Percentiles rank a stretch among this genome's conserved stretches.
Evolutionary conservation across 2,797 vertebrate species (phyloP).

Genomic region (Takifugu ocellatus): DNA sequence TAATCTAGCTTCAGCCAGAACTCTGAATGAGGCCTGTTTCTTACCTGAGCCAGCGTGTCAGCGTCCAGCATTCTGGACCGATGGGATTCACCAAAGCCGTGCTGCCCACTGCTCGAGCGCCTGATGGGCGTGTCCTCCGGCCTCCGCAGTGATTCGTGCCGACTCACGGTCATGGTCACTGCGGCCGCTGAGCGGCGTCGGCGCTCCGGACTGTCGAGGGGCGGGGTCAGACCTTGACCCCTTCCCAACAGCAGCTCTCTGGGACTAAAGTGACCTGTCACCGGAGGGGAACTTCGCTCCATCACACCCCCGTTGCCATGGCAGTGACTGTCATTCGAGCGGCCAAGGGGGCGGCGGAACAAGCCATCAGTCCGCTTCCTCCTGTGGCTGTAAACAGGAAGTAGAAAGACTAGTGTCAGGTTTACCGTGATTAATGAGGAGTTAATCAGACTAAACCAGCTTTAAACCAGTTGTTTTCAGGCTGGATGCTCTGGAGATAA

Average conservation of each 20-base stretch:
- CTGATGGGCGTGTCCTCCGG: slow-evolving; percentile 92
- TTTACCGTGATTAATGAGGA: too few relatives aligned
- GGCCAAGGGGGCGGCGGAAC: slow-evolving; percentile 84
- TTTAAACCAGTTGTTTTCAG: neutral
- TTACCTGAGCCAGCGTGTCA: slow-evolving; percentile 91
- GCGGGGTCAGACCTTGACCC: slow-evolving; percentile 73
- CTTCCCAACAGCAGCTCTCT: slow-evolving; percentile 87
- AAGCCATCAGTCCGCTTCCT: slow-evolving; percentile 86
- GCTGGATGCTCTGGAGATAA: neutral
- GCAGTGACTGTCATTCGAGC: slow-evolving; percentile 84
- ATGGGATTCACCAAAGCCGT: slow-evolving; percentile 86
- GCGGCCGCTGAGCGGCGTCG: slow-evolving; percentile 84
- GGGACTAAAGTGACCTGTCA: slow-evolving; percentile 87
- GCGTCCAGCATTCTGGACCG: slow-evolving; percentile 83
- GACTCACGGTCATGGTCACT: slow-evolving; percentile 86
- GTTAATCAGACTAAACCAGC: too few relatives aligned
- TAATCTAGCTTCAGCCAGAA: neutral
- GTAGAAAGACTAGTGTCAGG: neutral
- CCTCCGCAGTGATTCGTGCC: slow-evolving; percentile 88
- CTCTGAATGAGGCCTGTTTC: neutral
- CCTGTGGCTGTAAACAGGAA: slow-evolving; percentile 77
- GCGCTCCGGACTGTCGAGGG: slow-evolving; percentile 88
- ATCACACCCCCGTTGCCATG: slow-evolving; percentile 80
- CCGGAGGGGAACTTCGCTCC: slow-evolving; percentile 85
- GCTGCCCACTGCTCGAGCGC: slow-evolving; percentile 89